Percentiles rank a stretch among this genome's conserved stretches.
Evolutionary conservation across 2,113 vertebrate species (phyloP).

Genomic region (Corythaixoides concolor): DNA sequence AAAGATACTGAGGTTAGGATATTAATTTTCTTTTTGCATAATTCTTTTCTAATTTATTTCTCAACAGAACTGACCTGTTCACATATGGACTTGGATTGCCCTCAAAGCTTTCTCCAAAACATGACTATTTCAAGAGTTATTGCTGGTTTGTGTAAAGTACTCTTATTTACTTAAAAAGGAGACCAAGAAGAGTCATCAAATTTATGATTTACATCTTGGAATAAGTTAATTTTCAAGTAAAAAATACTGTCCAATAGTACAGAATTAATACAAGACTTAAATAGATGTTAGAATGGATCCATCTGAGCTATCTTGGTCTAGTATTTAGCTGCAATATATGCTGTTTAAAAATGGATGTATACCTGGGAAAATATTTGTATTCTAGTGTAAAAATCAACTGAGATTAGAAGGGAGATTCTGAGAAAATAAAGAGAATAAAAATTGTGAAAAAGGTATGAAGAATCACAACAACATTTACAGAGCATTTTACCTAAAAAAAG

Average conservation of each 20-base stretch:
- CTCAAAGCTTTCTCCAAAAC: neutral
- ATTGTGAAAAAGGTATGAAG: neutral
- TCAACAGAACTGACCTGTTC: neutral
- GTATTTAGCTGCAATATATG: neutral
- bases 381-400: neutral
- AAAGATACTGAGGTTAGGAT: neutral
- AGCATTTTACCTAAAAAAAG: neutral
- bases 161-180: neutral
- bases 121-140: neutral
- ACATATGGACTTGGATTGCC: neutral
- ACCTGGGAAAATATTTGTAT: neutral
- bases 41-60: neutral
- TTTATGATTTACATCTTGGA: neutral
- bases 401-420: neutral
- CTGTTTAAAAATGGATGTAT: neutral
- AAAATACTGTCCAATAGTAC: neutral
- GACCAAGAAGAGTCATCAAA: neutral
- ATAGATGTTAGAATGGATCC: neutral
- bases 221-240: neutral
- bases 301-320: neutral
- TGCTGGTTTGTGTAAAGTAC: neutral
- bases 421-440: neutral
- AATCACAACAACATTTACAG: neutral
- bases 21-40: neutral
- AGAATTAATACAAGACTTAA: neutral